phyloP scores from a whole-genome alignment of 2,797 vertebrate species.

The Thaleichthys pacificus region DNA sequence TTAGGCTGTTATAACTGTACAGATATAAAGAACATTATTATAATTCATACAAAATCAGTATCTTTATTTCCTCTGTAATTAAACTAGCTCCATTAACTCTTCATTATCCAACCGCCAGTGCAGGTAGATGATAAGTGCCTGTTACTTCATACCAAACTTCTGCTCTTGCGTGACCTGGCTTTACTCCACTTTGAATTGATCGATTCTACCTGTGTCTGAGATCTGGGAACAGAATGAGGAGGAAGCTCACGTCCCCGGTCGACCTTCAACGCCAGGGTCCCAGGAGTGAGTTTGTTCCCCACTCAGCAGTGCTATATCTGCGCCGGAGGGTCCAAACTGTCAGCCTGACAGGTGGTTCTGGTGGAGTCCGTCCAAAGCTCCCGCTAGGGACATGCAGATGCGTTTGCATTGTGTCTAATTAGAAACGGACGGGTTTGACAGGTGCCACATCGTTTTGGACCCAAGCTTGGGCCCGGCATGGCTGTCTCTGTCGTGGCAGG shows the following conservation, averaged over 20 bases:
- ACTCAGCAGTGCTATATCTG: too few relatives aligned
- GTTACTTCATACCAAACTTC: background rate
- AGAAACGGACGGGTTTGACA: background rate
- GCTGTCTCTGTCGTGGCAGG: constrained; percentile 7
- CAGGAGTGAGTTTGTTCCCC: constrained; percentile 7
- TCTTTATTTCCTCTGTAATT: too few relatives aligned
- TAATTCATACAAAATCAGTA: too few relatives aligned
- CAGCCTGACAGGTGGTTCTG: constrained; percentile 25
- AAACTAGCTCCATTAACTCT: too few relatives aligned
- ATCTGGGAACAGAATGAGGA: background rate
- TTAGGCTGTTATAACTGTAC: background rate
- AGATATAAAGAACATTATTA: too few relatives aligned
- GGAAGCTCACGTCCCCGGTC: background rate
- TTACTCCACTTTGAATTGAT: background rate
- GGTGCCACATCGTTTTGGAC: background rate
- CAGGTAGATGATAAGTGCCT: too few relatives aligned
- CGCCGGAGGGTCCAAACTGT: constrained; percentile 4
- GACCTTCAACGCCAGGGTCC: background rate
- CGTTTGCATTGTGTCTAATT: constrained; percentile 17
- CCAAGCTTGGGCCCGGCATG: background rate
- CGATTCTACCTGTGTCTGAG: background rate
- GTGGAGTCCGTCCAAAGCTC: constrained; percentile 12
- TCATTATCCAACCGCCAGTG: too few relatives aligned
- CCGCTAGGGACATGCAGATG: constrained; percentile 8
- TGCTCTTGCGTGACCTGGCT: background rate